Conservation (phyloP, 2,888 invertebrate species). For the Sturmia bella region DNA sequence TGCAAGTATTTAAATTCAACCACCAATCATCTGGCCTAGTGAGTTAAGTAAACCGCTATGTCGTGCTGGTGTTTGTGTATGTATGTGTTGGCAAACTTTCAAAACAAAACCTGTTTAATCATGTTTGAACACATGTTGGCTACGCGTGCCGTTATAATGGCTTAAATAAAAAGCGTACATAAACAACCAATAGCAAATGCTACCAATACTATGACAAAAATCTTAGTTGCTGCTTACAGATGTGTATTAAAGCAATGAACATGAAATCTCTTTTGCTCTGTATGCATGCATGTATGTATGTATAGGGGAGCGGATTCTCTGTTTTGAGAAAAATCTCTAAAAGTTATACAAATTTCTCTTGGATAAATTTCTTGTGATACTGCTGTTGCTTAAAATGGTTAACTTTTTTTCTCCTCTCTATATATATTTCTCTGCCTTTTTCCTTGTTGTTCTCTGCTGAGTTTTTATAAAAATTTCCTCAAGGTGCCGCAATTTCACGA, state of each 20-base stretch:
- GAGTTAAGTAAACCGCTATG: constrained; percentile 68
- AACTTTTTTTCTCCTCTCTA: background rate
- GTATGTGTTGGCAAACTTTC: constrained; percentile 34
- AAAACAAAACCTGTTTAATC: constrained; percentile 68
- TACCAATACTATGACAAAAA: constrained; percentile 53
- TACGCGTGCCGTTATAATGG: constrained; percentile 70
- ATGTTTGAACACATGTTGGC: constrained; percentile 62
- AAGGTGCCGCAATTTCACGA: constrained; percentile 26
- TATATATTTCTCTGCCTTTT: constrained; percentile 21
- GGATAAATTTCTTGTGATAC: background rate
- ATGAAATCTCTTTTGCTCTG: constrained; percentile 3
- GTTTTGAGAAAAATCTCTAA: background rate
- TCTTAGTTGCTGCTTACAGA: constrained; percentile 38
- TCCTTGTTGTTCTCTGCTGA: constrained; percentile 60
- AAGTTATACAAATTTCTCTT: background rate
- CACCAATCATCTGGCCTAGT: constrained; percentile 69
- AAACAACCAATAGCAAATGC: constrained; percentile 60
- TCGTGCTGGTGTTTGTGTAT: constrained; percentile 34
- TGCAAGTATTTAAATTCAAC: constrained; percentile 57
- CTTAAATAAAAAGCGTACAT: constrained; percentile 36
- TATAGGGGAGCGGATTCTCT: background rate
- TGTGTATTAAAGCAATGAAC: background rate
- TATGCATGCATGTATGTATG: background rate
- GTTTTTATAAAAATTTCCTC: background rate
- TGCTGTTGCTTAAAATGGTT: constrained; percentile 51